phyloP scores from a whole-genome alignment of 2,888 invertebrate species.

The Caenorhabditis virilis region DNA sequence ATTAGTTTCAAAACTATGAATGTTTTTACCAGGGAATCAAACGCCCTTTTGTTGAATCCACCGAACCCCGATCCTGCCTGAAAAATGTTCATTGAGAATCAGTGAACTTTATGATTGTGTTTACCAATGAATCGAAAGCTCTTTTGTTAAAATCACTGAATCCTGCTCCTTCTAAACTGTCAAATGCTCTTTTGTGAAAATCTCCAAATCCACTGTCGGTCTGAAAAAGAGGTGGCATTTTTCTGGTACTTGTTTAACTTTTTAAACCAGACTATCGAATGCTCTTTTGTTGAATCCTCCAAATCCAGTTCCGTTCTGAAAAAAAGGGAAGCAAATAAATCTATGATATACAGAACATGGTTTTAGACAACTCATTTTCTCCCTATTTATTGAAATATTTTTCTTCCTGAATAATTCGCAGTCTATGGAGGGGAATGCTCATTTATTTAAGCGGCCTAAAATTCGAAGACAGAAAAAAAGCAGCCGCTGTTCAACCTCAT shows the following conservation, averaged over 20 bases:
- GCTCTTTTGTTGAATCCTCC: conserved; percentile 45
- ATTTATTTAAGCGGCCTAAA: no score
- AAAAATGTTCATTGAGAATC: neutral
- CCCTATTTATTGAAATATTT: no score
- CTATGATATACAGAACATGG: no score
- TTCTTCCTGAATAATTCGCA: conserved; percentile 3
- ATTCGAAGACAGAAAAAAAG: no score
- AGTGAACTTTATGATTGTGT: neutral
- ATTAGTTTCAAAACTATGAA: conserved; percentile 46
- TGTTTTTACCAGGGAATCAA: conserved; percentile 20
- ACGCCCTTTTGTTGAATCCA: conserved; percentile 24
- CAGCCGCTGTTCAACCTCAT: no score
- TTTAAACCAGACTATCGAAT: conserved; percentile 42
- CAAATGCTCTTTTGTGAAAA: conserved; percentile 46
- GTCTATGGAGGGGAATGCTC: neutral
- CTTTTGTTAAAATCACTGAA: conserved; percentile 8
- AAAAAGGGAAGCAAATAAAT: no score
- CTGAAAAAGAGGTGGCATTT: conserved; percentile 18
- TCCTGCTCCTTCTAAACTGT: conserved; percentile 29
- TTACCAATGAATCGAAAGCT: conserved; percentile 29
- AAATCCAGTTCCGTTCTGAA: conserved; percentile 17
- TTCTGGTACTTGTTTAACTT: no score
- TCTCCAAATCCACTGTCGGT: conserved; percentile 38
- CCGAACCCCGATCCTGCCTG: conserved; percentile 36
- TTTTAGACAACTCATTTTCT: no score